These are phyloP conservation scores for Laupala kohalensis DNA, from an alignment of 1,140 invertebrate species.

Conservation along the genomic window DNA sequence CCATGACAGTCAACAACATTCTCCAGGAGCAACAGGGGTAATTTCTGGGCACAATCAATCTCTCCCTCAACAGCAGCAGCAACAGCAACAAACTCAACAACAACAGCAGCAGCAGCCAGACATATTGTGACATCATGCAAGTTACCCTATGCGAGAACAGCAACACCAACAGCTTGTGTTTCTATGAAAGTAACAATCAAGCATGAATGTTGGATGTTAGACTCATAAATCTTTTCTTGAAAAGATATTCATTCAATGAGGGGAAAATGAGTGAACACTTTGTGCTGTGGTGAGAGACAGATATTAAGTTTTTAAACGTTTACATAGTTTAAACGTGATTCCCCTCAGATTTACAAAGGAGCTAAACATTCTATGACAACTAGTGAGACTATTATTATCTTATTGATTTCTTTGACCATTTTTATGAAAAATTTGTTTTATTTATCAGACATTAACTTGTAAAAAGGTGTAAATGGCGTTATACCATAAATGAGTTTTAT, in stretches of 20 bases:
- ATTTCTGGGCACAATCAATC: conserved; percentile 4
- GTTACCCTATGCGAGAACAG: conserved; percentile 15
- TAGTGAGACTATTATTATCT: conserved; percentile 4
- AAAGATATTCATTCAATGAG: not conserved
- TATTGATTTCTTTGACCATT: not conserved
- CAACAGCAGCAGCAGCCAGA: conserved; percentile 10
- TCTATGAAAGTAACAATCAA: conserved; percentile 9
- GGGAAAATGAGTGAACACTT: not conserved
- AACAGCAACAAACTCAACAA: conserved; percentile 3
- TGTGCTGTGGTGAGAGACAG: conserved; percentile 1
- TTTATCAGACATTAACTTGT: not conserved
- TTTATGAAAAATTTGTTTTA: not conserved
- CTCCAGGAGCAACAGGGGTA: conserved; percentile 1
- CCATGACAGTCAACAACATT: conserved; percentile 5
- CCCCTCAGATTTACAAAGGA: not conserved
- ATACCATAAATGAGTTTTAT: not conserved
- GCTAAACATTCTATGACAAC: conserved; percentile 3
- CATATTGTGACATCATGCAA: conserved; percentile 17
- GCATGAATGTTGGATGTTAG: not conserved
- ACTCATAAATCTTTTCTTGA: not conserved
- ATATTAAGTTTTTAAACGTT: not conserved
- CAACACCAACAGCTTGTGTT: conserved; percentile 17
- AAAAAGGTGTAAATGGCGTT: not conserved
- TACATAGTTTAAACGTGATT: not conserved
- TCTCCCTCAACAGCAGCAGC: conserved; percentile 5